Percentiles rank a stretch among this genome's conserved stretches.
These are phyloP conservation scores for Andrena camellia DNA, from an alignment of 2,888 invertebrate genomes.

Conservation along the genomic window DNA sequence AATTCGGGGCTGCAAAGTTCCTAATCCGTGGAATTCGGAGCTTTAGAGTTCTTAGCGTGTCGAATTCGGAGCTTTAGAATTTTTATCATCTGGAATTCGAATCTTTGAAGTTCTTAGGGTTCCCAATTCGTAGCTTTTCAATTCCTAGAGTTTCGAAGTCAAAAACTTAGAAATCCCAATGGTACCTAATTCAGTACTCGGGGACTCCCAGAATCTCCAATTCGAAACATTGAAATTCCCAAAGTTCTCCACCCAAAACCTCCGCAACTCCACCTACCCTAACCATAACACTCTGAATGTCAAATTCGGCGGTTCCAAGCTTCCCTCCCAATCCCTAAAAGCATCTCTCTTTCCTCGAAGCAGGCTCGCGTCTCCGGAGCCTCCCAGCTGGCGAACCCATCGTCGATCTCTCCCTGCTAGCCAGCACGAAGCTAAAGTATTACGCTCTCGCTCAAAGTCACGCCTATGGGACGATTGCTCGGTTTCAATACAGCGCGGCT, in stretches of 20 bases:
- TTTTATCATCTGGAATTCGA: too few species aligned
- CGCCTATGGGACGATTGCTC: neutral
- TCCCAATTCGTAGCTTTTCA: neutral
- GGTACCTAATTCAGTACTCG: too few species aligned
- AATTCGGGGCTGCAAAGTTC: too few species aligned
- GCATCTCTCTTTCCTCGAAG: neutral
- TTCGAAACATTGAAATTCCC: neutral
- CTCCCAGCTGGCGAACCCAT: neutral
- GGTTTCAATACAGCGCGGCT: neutral
- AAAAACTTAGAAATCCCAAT: neutral
- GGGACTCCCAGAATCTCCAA: neutral
- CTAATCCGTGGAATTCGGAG: too few species aligned
- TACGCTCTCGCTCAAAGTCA: neutral
- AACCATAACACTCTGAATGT: too few species aligned
- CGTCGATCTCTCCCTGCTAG: too few species aligned
- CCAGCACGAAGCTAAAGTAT: neutral
- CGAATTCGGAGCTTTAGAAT: too few species aligned
- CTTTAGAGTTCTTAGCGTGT: too few species aligned
- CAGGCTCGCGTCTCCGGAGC: neutral
- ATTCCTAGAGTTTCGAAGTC: neutral
- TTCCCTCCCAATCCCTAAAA: neutral
- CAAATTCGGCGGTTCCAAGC: neutral
- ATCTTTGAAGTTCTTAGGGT: too few species aligned
- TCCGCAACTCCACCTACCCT: neutral
- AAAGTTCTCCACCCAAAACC: neutral